Evolutionary conservation across 2,888 invertebrate species (phyloP).

Genomic region (Pollenia labialis): DNA sequence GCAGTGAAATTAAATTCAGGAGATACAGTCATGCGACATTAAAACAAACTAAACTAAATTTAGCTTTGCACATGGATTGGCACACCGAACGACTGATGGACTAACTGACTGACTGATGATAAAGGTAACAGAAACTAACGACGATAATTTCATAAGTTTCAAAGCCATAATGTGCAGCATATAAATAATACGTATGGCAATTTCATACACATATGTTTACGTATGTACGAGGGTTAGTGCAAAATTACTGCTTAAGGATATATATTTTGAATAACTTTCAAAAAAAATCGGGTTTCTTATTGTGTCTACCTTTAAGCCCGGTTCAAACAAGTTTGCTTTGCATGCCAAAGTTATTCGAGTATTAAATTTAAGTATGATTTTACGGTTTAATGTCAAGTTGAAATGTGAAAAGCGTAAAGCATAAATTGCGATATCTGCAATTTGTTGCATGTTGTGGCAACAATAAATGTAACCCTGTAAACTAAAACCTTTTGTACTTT

Average conservation of each 20-base stretch:
- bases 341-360: no score
- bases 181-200: constrained; percentile 2
- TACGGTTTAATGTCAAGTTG: no score
- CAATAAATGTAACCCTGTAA: no score
- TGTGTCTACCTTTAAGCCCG: no score
- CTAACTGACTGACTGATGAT: constrained; percentile 61
- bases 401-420: no score
- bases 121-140: constrained; percentile 66
- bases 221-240: constrained; percentile 28
- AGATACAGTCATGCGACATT: background rate
- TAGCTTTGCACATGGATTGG: background rate
- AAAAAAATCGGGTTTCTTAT: no score
- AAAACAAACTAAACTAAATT: constrained; percentile 2
- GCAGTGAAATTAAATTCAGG: constrained; percentile 4
- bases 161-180: constrained; percentile 40
- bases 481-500: background rate
- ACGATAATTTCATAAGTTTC: constrained; percentile 68
- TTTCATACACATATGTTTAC: background rate
- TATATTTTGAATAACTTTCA: no score
- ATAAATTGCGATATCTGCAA: no score
- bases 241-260: background rate
- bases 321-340: no score
- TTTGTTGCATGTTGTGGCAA: no score
- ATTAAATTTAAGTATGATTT: no score
- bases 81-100: constrained; percentile 10